phyloP scores from a whole-genome alignment of 2,888 invertebrate genomes.

The Laothoe populi region DNA sequence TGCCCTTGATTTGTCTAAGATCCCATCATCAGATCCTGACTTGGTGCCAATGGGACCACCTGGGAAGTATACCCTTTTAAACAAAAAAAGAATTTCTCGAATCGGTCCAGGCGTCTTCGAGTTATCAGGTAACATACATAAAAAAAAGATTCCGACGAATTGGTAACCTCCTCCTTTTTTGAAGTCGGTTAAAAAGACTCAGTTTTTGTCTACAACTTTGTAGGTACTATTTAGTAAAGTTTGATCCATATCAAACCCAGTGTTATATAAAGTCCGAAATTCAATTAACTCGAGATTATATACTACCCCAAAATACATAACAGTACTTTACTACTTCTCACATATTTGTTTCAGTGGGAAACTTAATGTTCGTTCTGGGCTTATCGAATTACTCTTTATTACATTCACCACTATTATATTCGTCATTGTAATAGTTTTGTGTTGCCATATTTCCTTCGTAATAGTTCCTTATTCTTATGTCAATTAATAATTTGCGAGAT shows the following conservation, averaged over 20 bases:
- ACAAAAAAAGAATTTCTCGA: too few species aligned
- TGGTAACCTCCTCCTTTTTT: too few species aligned
- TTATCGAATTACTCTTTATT: not conserved
- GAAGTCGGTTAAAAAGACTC: not conserved
- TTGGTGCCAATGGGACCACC: too few species aligned
- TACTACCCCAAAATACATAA: too few species aligned
- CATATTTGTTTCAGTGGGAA: not conserved
- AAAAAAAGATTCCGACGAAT: too few species aligned
- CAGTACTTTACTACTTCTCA: not conserved
- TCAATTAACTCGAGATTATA: constrained; percentile 2
- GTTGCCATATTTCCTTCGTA: not conserved
- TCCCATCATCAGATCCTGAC: too few species aligned
- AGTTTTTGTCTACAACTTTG: not conserved
- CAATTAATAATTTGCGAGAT: constrained; percentile 21
- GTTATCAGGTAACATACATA: too few species aligned
- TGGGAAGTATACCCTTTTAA: too few species aligned
- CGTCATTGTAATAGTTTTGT: too few species aligned
- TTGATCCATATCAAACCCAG: not conserved
- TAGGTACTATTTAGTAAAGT: not conserved
- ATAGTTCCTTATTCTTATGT: constrained; percentile 1
- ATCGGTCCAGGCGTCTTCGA: too few species aligned
- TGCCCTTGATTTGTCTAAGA: too few species aligned
- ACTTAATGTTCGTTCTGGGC: not conserved
- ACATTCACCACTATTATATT: not conserved
- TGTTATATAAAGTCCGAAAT: not conserved